A percentile compares a stretch with the other conserved stretches of the same genome.
Conservation (phyloP, 2,113 vertebrate species). For the Elachura formosa region DNA sequence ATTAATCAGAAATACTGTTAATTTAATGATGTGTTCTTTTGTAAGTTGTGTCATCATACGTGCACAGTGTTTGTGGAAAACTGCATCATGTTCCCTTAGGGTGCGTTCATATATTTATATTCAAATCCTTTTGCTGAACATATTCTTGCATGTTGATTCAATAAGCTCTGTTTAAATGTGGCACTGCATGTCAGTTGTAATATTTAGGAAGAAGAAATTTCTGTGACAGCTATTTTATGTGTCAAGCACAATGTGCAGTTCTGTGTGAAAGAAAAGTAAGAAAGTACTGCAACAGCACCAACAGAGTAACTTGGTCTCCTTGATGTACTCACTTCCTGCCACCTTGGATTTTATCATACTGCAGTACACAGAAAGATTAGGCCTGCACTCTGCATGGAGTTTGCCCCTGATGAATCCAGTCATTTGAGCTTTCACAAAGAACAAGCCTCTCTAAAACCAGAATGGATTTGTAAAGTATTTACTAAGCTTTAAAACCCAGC, state of each 20-base stretch:
- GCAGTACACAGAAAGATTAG: background rate
- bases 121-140: background rate
- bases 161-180: background rate
- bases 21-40: background rate
- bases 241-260: background rate
- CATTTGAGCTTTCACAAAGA: conserved; percentile 15
- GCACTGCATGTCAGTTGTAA: background rate
- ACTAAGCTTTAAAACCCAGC: conserved; percentile 14
- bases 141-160: background rate
- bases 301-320: background rate
- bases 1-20: background rate
- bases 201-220: background rate
- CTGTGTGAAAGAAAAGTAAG: background rate
- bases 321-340: background rate
- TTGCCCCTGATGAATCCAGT: conserved; percentile 11
- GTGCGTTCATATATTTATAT: background rate
- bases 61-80: background rate
- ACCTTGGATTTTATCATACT: background rate
- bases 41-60: background rate
- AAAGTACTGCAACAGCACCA: background rate
- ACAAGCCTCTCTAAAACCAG: background rate
- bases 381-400: background rate
- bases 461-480: conserved; percentile 46
- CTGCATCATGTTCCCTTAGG: background rate
- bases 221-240: background rate